Evolutionary conservation across 1,140 invertebrate genomes (phyloP).

Genomic region (Centruroides vittatus): DNA sequence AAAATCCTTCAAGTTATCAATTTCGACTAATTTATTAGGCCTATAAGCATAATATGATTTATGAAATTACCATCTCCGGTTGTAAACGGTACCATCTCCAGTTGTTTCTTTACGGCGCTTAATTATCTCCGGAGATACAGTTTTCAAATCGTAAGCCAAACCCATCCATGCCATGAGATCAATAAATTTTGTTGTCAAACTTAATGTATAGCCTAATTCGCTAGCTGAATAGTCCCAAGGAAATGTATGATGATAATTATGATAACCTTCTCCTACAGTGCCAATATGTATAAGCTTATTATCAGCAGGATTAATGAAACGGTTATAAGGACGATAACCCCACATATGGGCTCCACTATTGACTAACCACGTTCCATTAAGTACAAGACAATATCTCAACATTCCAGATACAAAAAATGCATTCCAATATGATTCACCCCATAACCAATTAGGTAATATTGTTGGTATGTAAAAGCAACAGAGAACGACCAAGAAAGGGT

Average conservation of each 20-base stretch:
- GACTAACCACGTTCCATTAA: conserved; percentile 35
- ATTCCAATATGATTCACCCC: conserved; percentile 62
- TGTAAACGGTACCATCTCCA: conserved; percentile 18
- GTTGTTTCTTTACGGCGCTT: conserved; percentile 24
- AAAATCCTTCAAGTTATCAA: no score
- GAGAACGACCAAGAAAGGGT: conserved; percentile 60
- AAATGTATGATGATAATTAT: conserved; percentile 43
- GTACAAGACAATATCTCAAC: conserved; percentile 48
- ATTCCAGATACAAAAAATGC: conserved; percentile 49
- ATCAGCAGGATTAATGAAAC: conserved; percentile 32
- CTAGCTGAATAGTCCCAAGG: conserved; percentile 36
- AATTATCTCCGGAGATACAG: conserved; percentile 24
- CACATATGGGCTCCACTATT: conserved; percentile 84
- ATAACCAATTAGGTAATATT: conserved; percentile 59
- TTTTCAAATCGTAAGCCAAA: conserved; percentile 33
- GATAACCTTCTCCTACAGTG: conserved; percentile 38
- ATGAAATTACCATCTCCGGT: no score
- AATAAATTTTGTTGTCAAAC: conserved; percentile 40
- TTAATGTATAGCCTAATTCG: conserved; percentile 35
- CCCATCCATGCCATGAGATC: conserved; percentile 35
- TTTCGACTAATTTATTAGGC: no score
- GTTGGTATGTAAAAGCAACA: conserved; percentile 75
- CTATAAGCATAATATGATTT: no score
- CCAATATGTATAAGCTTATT: conserved; percentile 29
- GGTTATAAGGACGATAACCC: conserved; percentile 79